Evolutionary conservation across 2,113 vertebrate genomes (phyloP).

Genomic region (Caretta caretta): DNA sequence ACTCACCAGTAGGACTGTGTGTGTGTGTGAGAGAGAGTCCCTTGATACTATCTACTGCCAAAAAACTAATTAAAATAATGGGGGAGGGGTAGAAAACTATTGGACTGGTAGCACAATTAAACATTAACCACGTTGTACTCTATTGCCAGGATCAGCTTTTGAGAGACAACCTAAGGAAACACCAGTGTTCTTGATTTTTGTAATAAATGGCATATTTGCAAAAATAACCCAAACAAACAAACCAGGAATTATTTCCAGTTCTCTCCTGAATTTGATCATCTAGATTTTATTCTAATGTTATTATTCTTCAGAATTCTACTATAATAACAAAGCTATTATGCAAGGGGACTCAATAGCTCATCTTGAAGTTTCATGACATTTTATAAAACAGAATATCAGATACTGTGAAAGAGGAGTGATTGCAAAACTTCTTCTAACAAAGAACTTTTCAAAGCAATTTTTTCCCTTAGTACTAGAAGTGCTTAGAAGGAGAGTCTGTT

Average conservation of each 20-base stretch:
- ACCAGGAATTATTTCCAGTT: conserved; percentile 52
- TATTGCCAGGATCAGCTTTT: neutral
- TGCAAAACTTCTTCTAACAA: conserved; percentile 76
- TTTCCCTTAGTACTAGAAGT: conserved; percentile 42
- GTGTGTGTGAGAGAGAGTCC: neutral
- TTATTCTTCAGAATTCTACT: conserved; percentile 18
- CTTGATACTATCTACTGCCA: neutral
- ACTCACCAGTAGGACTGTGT: neutral
- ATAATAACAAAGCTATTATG: conserved; percentile 57
- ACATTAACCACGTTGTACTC: neutral
- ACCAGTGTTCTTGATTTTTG: conserved; percentile 29
- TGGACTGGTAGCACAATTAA: neutral
- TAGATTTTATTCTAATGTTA: conserved; percentile 38
- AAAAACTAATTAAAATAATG: neutral
- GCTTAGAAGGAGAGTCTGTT: conserved; percentile 45
- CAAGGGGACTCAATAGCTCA: conserved; percentile 31
- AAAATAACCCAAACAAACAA: neutral
- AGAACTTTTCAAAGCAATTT: conserved; percentile 69
- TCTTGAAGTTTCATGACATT: conserved; percentile 9
- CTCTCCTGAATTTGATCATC: conserved; percentile 47
- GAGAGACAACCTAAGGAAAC: conserved; percentile 18
- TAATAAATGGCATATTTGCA: conserved; percentile 34
- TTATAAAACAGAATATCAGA: conserved; percentile 58
- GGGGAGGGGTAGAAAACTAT: neutral
- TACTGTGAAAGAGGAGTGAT: conserved; percentile 42